Percentiles rank a stretch among this genome's conserved stretches.
Evolutionary conservation across 1,140 invertebrate species (phyloP).

Genomic region (Procambarus virginalis): DNA sequence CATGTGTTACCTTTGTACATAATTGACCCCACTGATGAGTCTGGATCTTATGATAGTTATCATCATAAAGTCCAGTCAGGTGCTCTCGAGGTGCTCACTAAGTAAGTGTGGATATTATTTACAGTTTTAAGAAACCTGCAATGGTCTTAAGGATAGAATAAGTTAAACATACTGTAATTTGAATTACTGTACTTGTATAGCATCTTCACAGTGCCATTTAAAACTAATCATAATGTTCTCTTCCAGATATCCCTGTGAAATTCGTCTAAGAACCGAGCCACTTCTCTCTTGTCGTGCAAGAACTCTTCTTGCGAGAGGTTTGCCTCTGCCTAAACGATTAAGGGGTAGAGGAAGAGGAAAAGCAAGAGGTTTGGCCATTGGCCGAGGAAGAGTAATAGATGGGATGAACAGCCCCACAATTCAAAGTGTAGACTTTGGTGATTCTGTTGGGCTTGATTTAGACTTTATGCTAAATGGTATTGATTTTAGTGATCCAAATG

Average conservation of each 20-base stretch:
- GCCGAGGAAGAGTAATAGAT: conserved; percentile 49
- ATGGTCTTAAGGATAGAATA: too few relatives aligned
- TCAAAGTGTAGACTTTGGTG: conserved; percentile 37
- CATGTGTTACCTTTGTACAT: conserved; percentile 95
- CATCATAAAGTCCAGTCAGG: conserved; percentile 87
- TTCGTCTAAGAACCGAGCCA: conserved; percentile 87
- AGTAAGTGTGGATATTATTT: conserved; percentile 80
- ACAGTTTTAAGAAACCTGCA: not conserved
- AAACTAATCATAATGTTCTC: conserved; percentile 1
- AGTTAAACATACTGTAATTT: too few relatives aligned
- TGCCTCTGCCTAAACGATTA: conserved; percentile 59
- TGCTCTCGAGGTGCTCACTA: conserved; percentile 88
- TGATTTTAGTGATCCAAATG: conserved; percentile 66
- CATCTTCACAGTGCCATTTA: not conserved
- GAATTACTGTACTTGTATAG: not conserved
- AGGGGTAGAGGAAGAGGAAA: conserved; percentile 56
- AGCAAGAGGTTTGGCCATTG: conserved; percentile 48
- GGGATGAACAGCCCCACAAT: conserved; percentile 20
- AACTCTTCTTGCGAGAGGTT: conserved; percentile 66
- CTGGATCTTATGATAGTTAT: conserved; percentile 90
- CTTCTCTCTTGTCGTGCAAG: conserved; percentile 83
- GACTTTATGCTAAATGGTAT: conserved; percentile 64
- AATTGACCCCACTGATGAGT: conserved; percentile 91
- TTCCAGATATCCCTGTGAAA: conserved; percentile 82
- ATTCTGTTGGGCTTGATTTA: conserved; percentile 48